phyloP scores from a whole-genome alignment of 2,113 vertebrate species.

The Serilophus lunatus region DNA sequence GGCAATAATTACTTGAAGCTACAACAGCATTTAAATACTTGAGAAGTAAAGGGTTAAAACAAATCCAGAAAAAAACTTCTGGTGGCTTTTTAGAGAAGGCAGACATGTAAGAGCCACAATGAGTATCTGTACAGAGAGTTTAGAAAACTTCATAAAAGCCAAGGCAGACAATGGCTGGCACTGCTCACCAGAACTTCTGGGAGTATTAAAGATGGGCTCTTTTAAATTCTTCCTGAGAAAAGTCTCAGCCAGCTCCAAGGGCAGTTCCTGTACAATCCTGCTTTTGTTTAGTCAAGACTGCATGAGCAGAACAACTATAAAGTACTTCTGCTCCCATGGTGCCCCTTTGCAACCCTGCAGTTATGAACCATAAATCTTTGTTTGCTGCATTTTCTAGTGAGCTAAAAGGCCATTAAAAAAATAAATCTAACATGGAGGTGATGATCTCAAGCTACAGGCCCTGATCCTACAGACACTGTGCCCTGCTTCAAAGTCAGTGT shows the following conservation, averaged over 20 bases:
- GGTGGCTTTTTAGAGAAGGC: neutral
- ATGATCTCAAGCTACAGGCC: neutral
- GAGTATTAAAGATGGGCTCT: neutral
- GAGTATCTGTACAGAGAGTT: neutral
- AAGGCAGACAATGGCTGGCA: neutral
- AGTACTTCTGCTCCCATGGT: neutral
- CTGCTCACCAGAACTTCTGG: neutral
- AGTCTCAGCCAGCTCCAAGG: conserved; percentile 8
- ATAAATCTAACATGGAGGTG: neutral
- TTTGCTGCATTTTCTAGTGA: neutral
- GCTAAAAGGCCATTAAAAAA: neutral
- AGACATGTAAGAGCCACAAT: neutral
- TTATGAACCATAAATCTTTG: neutral
- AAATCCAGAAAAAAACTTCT: neutral
- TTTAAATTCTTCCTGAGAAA: neutral
- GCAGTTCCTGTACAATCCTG: conserved; percentile 34
- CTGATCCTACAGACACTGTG: neutral
- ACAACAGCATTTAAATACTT: neutral
- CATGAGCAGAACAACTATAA: neutral
- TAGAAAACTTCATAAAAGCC: neutral
- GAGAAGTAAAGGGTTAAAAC: neutral
- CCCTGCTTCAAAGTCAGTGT: neutral
- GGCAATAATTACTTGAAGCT: neutral
- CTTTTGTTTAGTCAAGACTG: conserved; percentile 4
- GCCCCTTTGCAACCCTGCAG: neutral